phyloP scores from a whole-genome alignment of 2,113 vertebrate genomes.

The western clawed frog (Xenopus tropicalis) region UCB_Xtro_10.0 CM004452.2:24487001-24487500 shows the following conservation, averaged over 20 bases:
- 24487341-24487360: constrained; percentile 16
- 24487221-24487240: constrained; percentile 32
- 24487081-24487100: constrained; percentile 8
- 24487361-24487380: constrained; percentile 5
- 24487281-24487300: neutral
- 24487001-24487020: too few relatives aligned
- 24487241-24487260: constrained; percentile 14
- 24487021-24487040: neutral
- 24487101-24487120: constrained; percentile 10
- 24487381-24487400: neutral
- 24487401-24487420: constrained; percentile 17
- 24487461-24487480: too few relatives aligned
- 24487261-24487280: constrained; percentile 16
- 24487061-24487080: constrained; percentile 14
- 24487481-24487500: too few relatives aligned
- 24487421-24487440: neutral
- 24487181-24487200: constrained; percentile 13
- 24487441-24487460: neutral
- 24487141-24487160: constrained; percentile 19
- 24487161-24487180: constrained; percentile 34
- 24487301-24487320: neutral
- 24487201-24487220: constrained; percentile 13
- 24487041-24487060: constrained; percentile 4
- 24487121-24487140: constrained; percentile 27
- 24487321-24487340: constrained; percentile 1